Evolutionary conservation across 2,888 invertebrate genomes (phyloP), one percentile per base, ranked within the genome.

Genomic region (Rhorus exstirpatorius): DNA sequence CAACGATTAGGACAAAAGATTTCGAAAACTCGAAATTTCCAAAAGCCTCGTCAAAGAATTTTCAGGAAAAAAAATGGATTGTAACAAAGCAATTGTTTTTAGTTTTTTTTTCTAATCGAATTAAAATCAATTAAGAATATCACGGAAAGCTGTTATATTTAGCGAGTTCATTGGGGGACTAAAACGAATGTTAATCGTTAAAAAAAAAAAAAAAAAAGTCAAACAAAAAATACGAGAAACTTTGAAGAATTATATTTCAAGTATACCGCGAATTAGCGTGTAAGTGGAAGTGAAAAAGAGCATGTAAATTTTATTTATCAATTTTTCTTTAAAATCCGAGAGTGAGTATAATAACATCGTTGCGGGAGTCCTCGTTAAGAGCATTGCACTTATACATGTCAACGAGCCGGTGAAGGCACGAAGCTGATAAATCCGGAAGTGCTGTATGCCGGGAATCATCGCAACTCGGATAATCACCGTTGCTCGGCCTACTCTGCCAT

Each of bases 401-500:
- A 49, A 38, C 55, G 74, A 35, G 46, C 38, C 68, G 17, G 14
- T 51, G 63, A 31, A 60, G 53, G 12, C 68, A 53, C 58, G 60
- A 21, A 76, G 58, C 71, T 58, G 75, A 76, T 70, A 70, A 82
- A 82, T 84, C 84, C 84, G 85, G 85, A 85, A 85, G 83, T 51
- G 71, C 38, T 67, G 58, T 65, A 67, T 58, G 58, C 26, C 17
- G 60, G 71, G 55, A 83, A 79, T 83, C 76, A 81, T 84, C 76
- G 71, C 78, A 71, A 77, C 81, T 82, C 78, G 83, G 70, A 70
- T 78, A 81, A 84, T 83, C 77, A 86, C 86, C 85, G 85, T 86
- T 86, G 79, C 68, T 84, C 81, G 84, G 84, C 86, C 86, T 84
- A 86, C 85, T n/a, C n/a, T 86, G 81, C 41, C 80, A 75, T 53